These are phyloP conservation scores for Myotis lucifugus DNA, from an alignment of 2,113 vertebrate species.

Conservation along the genomic window DNA sequence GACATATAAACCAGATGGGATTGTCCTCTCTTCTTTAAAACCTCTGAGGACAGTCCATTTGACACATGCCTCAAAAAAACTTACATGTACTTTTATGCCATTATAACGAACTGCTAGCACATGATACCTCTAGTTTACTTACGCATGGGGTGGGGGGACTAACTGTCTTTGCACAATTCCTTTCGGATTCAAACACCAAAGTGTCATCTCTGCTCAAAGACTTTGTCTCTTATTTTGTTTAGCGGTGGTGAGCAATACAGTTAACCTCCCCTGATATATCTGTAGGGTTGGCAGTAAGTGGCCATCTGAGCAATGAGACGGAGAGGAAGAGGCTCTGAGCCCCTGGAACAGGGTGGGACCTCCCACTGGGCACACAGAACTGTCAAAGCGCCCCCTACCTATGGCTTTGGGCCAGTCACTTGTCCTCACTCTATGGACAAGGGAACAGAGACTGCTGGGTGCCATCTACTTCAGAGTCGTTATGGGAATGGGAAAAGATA, in stretches of 20 bases:
- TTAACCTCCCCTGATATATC: background rate
- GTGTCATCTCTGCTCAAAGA: background rate
- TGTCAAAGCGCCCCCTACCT: background rate
- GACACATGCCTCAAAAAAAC: background rate
- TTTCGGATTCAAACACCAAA: background rate
- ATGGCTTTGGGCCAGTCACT: background rate
- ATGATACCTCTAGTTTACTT: background rate
- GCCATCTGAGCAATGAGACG: background rate
- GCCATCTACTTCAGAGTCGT: background rate
- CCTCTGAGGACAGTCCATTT: background rate
- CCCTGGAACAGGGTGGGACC: accelerated
- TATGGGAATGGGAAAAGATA: background rate
- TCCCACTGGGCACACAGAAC: background rate
- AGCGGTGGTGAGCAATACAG: background rate
- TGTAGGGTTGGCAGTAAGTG: background rate
- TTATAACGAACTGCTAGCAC: background rate
- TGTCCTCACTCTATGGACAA: background rate
- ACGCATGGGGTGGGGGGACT: background rate
- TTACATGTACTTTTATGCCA: background rate
- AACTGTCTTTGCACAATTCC: background rate
- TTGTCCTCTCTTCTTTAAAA: background rate
- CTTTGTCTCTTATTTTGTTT: background rate
- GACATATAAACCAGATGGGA: background rate
- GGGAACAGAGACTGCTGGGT: background rate
- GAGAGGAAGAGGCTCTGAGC: background rate